phyloP scores from a whole-genome alignment of 2,888 invertebrate genomes.

The Drosophila cracens region DNA sequence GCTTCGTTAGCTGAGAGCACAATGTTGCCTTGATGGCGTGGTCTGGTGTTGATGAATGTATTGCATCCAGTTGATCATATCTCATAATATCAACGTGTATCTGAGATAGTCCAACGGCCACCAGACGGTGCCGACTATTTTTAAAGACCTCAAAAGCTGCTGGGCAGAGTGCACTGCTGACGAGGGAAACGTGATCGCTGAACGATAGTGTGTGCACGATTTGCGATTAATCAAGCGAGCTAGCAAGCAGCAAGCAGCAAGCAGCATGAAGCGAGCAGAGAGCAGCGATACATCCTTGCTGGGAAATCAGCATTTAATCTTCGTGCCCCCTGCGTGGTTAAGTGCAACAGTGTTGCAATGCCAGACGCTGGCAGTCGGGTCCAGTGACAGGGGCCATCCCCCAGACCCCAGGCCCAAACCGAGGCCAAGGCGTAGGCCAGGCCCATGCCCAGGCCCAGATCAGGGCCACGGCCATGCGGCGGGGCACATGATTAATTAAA shows the following conservation, averaged over 20 bases:
- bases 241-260: neutral
- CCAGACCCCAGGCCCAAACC: neutral
- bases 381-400: constrained; percentile 4
- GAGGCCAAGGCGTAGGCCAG: neutral
- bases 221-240: constrained; percentile 76
- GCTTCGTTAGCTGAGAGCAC: neutral
- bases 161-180: constrained; percentile 42
- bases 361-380: constrained; percentile 11
- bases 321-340: constrained; percentile 13
- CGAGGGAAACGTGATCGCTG: constrained; percentile 72
- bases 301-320: constrained; percentile 75
- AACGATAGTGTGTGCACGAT: constrained; percentile 77
- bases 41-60: constrained; percentile 19
- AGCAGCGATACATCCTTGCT: constrained; percentile 60
- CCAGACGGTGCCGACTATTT: constrained; percentile 55
- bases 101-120: constrained; percentile 21
- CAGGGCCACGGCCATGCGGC: constrained; percentile 17
- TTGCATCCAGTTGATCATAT: constrained; percentile 15
- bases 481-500: constrained; percentile 77
- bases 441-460: neutral
- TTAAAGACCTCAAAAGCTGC: constrained; percentile 31
- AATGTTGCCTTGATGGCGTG: constrained; percentile 14
- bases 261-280: neutral
- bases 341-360: constrained; percentile 49
- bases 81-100: constrained; percentile 35